A percentile compares a stretch with the other conserved stretches of the same genome.
Conservation (phyloP, 2,797 vertebrate species). For the Mormyrus hasselquistii region DNA sequence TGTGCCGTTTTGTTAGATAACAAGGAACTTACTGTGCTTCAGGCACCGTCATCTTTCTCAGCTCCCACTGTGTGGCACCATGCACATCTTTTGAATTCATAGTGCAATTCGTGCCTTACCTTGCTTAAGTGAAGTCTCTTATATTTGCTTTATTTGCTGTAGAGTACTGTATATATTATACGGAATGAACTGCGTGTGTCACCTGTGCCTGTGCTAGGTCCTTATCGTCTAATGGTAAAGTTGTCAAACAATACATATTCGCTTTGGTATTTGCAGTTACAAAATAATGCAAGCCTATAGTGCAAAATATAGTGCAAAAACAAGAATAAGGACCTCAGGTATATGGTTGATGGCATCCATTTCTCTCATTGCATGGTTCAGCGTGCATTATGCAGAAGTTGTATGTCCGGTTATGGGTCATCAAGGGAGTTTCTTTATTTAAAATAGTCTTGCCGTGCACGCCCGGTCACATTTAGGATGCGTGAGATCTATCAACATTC, state of each 20-base stretch:
- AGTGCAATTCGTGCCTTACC: neutral
- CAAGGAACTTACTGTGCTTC: neutral
- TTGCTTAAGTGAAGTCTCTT: neutral
- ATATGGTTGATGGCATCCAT: neutral
- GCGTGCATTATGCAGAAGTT: neutral
- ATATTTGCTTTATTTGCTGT: neutral
- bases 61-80: neutral
- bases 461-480: neutral
- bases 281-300: neutral
- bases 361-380: neutral
- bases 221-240: neutral
- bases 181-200: neutral
- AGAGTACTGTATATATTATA: neutral
- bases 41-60: neutral
- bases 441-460: neutral
- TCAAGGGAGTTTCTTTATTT: neutral
- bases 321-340: neutral
- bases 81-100: neutral
- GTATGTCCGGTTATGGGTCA: neutral
- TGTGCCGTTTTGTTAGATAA: neutral
- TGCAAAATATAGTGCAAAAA: neutral
- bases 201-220: neutral
- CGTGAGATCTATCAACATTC: neutral
- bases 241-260: neutral
- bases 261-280: neutral